Evolutionary conservation across 1,140 invertebrate genomes (phyloP).

Genomic region (Tetragnatha versicolor): DNA sequence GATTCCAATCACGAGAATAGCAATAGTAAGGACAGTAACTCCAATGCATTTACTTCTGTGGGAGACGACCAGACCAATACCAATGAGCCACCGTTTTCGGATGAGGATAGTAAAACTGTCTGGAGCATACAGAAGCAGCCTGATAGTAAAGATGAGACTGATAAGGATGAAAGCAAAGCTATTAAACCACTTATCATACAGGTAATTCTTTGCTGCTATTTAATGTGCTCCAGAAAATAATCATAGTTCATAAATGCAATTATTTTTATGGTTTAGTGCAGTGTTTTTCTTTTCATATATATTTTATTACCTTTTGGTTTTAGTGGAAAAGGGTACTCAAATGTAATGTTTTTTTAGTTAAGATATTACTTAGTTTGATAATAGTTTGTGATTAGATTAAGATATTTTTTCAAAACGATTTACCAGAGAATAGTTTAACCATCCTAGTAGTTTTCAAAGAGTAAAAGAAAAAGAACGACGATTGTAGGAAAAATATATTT

Average conservation of each 20-base stretch:
- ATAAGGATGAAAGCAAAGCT: constrained; percentile 47
- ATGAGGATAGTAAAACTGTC: constrained; percentile 51
- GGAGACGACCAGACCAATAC: constrained; percentile 5
- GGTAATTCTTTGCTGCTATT: constrained; percentile 28
- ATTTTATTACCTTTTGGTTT: too few species aligned
- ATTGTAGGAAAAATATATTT: too few species aligned
- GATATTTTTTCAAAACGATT: too few species aligned
- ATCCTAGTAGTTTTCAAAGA: too few species aligned
- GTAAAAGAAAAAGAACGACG: too few species aligned
- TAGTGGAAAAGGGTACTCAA: too few species aligned
- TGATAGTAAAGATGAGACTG: constrained; percentile 45
- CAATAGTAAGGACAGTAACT: constrained; percentile 51
- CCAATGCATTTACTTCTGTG: constrained; percentile 38
- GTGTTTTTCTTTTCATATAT: too few species aligned
- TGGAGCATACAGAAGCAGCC: constrained; percentile 50
- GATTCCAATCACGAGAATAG: constrained; percentile 53
- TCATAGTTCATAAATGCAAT: neutral
- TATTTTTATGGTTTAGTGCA: neutral
- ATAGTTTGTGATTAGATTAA: too few species aligned
- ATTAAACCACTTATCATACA: constrained; percentile 52
- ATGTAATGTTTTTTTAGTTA: too few species aligned
- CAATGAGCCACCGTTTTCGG: constrained; percentile 34
- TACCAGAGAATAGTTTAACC: too few species aligned
- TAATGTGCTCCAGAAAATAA: constrained; percentile 29
- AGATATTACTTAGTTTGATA: too few species aligned